Evolutionary conservation across 2,113 vertebrate species (phyloP), one percentile per base, ranked within the genome.

Genomic region (Columba livia): DNA sequence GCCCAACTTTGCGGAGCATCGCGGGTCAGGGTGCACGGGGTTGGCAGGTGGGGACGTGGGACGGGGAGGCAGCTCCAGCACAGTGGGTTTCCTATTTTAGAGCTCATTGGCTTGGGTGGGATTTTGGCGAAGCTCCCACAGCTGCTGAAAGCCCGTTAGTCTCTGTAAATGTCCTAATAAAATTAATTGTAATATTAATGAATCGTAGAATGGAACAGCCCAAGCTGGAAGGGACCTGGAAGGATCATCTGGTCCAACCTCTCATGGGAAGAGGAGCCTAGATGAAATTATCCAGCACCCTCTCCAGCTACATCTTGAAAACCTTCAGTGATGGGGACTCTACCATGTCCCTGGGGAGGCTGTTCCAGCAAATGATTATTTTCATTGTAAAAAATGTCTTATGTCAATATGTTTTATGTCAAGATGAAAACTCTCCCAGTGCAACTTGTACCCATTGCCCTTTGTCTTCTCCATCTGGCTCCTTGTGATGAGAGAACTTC

Each of bases 321-420:
- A 19, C 11, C n/a, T 24, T 12, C 26, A 26, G 21, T 14, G 58
- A 18, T 3, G 28, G 57, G 42, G 64, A 34, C 31, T 77, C 42
- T 18, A 9, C 50, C 4, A 4, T 5, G 2, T 47, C 32, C 61
- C 19, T 14, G n/a, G 12, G 56, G 24, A 62, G 48, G 13, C 26
- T 62, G 24, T 69, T 69, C 38, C 62, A 31, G 47, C 12, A 6
- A 28, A 7, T 11, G 15, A 10, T 32, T 47, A 15, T 75, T 50
- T 40, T 31, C 34, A 6, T 31, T 61, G 15, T 16, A 24, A 47
- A 69, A 79, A 60, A 36, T 12, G 3, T 14, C 51, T 44, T 53
- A 15, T 2, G 4, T 36, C 2, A 0, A 29, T 11, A 36, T 15
- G 3, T 12, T 44, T 44, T 53, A 15, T 2, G 4, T 36, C 1